phyloP scores from a whole-genome alignment of 2,797 vertebrate genomes.

The Macroramphosus scolopax region DNA sequence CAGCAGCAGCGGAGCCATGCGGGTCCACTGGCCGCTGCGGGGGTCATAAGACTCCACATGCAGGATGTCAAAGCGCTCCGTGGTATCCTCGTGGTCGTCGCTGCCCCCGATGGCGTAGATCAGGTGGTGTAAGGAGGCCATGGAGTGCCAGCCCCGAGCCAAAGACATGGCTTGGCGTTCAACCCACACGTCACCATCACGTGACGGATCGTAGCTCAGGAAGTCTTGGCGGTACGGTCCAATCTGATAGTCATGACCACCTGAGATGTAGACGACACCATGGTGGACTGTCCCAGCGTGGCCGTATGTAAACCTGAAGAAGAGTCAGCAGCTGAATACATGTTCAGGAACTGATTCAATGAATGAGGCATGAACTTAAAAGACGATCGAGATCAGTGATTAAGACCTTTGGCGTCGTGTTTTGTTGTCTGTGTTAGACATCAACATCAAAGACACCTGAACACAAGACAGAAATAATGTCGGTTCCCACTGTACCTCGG shows the following conservation, averaged over 20 bases:
- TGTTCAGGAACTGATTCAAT: too few relatives aligned
- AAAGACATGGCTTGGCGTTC: constrained; percentile 86
- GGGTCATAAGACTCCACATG: constrained; percentile 90
- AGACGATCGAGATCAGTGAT: too few relatives aligned
- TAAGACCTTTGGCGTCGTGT: too few relatives aligned
- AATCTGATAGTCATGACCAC: constrained; percentile 93
- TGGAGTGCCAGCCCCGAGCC: constrained; percentile 93
- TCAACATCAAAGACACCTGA: too few relatives aligned
- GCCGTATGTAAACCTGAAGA: constrained; percentile 87
- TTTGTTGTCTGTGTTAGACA: too few relatives aligned
- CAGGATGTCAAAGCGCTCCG: constrained; percentile 91
- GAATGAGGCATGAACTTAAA: too few relatives aligned
- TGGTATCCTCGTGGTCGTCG: constrained; percentile 86
- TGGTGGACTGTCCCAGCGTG: constrained; percentile 89
- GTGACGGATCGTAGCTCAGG: constrained; percentile 85
- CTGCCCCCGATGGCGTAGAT: constrained; percentile 92
- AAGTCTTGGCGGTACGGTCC: constrained; percentile 90
- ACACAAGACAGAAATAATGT: too few relatives aligned
- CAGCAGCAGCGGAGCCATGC: constrained; percentile 80
- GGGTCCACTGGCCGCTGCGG: constrained; percentile 87
- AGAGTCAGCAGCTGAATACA: too few relatives aligned
- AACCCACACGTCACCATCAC: constrained; percentile 76
- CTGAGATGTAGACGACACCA: constrained; percentile 90
- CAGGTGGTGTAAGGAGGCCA: constrained; percentile 87
- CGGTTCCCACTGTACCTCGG: constrained; percentile 81